A percentile compares a stretch with the other conserved stretches of the same genome.
Conservation (phyloP, 2,113 vertebrate species). For the Malurus melanocephalus region DNA sequence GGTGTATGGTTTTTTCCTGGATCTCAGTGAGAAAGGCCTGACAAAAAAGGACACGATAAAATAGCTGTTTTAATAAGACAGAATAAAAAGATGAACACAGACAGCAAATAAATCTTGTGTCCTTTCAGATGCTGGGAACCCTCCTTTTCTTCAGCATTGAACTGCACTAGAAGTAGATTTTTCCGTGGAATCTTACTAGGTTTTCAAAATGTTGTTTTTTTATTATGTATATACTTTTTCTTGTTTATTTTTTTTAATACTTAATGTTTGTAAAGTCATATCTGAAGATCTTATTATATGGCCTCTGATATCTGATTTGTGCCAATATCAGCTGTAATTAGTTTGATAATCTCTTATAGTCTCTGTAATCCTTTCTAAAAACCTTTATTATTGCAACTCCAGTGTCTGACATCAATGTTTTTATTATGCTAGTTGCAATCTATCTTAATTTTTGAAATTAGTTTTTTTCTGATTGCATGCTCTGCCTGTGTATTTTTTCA, state of each 20-base stretch:
- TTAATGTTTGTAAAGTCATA: neutral
- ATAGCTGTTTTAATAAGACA: neutral
- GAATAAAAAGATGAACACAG: neutral
- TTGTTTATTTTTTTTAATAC: neutral
- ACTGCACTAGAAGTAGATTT: neutral
- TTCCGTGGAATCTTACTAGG: neutral
- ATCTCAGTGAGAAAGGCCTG: neutral
- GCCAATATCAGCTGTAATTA: neutral
- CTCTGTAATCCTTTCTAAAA: neutral
- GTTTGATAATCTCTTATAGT: neutral
- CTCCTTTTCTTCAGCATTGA: neutral
- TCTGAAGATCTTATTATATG: neutral
- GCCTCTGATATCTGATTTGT: neutral
- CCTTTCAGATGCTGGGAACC: neutral
- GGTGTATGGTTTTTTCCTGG: neutral
- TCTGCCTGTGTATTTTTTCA: neutral
- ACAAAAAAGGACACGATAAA: neutral
- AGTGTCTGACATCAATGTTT: neutral
- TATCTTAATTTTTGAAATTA: neutral
- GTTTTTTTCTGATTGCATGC: neutral
- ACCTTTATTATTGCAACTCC: neutral
- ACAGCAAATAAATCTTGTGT: neutral
- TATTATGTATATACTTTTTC: neutral
- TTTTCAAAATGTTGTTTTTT: neutral
- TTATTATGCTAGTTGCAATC: neutral